These are phyloP conservation scores for Phenacoccus solenopsis DNA, from an alignment of 1,140 invertebrate genomes.

Conservation along the genomic window DNA sequence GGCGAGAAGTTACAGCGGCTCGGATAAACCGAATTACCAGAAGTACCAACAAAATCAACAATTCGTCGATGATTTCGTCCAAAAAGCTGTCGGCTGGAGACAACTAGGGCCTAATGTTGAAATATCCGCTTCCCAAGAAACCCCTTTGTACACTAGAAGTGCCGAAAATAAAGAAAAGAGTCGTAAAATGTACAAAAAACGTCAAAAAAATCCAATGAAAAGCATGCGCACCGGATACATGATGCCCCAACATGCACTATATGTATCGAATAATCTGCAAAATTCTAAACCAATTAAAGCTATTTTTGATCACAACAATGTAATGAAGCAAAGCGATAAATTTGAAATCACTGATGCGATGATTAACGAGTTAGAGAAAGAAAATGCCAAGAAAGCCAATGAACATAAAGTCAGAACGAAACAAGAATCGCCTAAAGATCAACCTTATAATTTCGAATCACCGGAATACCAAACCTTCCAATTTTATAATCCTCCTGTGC, in stretches of 20 bases:
- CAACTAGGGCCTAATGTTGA: slow-evolving; percentile 23
- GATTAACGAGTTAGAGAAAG: background rate
- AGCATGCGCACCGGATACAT: background rate
- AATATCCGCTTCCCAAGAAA: slow-evolving; percentile 20
- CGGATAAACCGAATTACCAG: background rate
- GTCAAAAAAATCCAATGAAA: background rate
- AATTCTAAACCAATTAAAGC: background rate
- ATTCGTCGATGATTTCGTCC: slow-evolving; percentile 19
- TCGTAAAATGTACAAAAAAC: background rate
- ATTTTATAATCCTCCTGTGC: background rate
- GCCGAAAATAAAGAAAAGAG: background rate
- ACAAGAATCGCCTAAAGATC: background rate
- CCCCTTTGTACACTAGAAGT: background rate
- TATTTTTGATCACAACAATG: background rate
- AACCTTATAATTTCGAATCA: background rate
- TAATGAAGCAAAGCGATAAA: background rate
- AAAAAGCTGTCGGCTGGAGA: slow-evolving; percentile 25
- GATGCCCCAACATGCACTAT: background rate
- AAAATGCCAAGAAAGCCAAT: background rate
- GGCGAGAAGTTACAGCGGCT: background rate
- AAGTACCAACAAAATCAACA: background rate
- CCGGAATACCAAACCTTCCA: background rate
- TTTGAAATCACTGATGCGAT: background rate
- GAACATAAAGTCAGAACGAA: background rate
- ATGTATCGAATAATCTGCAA: background rate